These are phyloP conservation scores for Atrichornis clamosus DNA, from an alignment of 2,113 vertebrate genomes.

Conservation along the genomic window DNA sequence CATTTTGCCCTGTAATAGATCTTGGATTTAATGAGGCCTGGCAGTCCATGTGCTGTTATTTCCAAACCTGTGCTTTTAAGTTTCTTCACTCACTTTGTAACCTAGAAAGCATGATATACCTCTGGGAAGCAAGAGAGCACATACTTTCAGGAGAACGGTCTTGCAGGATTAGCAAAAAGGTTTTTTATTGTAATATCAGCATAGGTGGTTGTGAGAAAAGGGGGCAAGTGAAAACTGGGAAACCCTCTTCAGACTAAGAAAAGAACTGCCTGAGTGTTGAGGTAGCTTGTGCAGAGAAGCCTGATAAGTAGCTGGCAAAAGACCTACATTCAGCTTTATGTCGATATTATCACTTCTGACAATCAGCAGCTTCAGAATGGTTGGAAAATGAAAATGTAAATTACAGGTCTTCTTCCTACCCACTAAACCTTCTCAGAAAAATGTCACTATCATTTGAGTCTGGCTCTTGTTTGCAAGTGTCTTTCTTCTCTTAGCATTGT, in stretches of 20 bases:
- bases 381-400: background rate
- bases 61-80: background rate
- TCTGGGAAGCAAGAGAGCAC: background rate
- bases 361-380: background rate
- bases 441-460: background rate
- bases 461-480: background rate
- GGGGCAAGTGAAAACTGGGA: background rate
- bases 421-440: background rate
- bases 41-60: background rate
- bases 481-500: background rate
- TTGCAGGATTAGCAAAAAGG: background rate
- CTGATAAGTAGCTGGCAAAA: background rate
- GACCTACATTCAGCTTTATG: background rate
- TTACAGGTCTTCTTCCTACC: background rate
- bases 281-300: background rate
- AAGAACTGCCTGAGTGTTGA: background rate
- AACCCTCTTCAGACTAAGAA: background rate
- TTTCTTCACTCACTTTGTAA: background rate
- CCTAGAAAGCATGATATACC: background rate
- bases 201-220: background rate
- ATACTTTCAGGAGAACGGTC: background rate
- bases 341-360: background rate
- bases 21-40: background rate
- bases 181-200: background rate
- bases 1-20: background rate